Evolutionary conservation across 2,888 invertebrate species (phyloP).

Genomic region (Pseudolycoriella hygida): DNA sequence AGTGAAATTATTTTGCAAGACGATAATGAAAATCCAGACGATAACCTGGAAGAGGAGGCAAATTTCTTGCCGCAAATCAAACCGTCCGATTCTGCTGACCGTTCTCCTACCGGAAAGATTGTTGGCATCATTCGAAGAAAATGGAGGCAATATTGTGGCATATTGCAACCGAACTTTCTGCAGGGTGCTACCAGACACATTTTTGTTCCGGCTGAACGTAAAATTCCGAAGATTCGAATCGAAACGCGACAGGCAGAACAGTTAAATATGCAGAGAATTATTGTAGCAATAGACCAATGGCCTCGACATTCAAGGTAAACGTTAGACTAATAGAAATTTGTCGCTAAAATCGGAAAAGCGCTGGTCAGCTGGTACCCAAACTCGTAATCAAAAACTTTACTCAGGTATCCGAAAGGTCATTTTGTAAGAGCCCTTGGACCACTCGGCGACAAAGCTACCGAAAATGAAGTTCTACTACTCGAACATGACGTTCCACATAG

Average conservation of each 20-base stretch:
- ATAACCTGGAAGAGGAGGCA: conserved; percentile 43
- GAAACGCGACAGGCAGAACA: conserved; percentile 83
- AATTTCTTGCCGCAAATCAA: conserved; percentile 22
- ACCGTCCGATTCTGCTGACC: conserved; percentile 18
- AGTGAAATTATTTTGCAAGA: conserved; percentile 70
- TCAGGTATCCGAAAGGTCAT: conserved; percentile 74
- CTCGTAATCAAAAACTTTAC: too few species aligned
- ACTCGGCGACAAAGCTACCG: conserved; percentile 86
- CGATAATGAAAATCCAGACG: conserved; percentile 50
- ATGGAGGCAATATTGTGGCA: conserved; percentile 97
- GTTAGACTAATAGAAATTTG: too few species aligned
- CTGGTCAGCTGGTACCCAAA: too few species aligned
- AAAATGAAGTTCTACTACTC: conserved; percentile 87
- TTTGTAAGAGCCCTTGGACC: conserved; percentile 85
- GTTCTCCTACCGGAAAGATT: conserved; percentile 52
- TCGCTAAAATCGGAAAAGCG: too few species aligned
- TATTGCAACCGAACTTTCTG: conserved; percentile 60
- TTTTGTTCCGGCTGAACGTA: conserved; percentile 86
- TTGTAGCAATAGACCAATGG: conserved; percentile 95
- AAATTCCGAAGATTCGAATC: conserved; percentile 86
- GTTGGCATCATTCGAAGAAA: conserved; percentile 94
- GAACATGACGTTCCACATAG: conserved; percentile 97
- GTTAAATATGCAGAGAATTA: conserved; percentile 67
- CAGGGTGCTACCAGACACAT: conserved; percentile 59
- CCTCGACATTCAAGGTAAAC: conserved; percentile 62